A percentile compares a stretch with the other conserved stretches of the same genome.
phyloP scores from a whole-genome alignment of 2,888 invertebrate species.

The Piscicola geometra region DNA sequence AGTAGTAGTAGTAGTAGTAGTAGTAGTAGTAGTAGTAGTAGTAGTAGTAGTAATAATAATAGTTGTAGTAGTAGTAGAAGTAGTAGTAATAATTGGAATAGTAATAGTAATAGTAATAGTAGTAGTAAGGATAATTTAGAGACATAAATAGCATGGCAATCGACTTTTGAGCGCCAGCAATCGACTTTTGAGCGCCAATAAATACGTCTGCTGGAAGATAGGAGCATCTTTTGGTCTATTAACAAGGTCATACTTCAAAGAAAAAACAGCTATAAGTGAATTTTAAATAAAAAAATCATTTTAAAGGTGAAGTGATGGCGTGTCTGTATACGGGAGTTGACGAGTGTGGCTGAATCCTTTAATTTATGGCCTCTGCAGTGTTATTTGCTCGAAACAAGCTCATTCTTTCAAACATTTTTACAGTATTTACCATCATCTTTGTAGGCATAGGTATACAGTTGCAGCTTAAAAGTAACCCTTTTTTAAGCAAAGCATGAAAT shows the following conservation, averaged over 20 bases:
- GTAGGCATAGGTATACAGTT: too few species aligned
- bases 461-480: too few species aligned
- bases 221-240: not conserved
- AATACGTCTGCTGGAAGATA: not conserved
- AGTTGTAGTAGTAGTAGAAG: slow-evolving; percentile 3
- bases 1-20: slow-evolving; percentile 11
- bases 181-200: slow-evolving; percentile 3
- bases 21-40: slow-evolving; percentile 18
- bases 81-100: slow-evolving; percentile 4
- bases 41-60: slow-evolving; percentile 3
- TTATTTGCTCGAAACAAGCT: too few species aligned
- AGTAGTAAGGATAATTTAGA: not conserved
- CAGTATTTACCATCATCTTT: too few species aligned
- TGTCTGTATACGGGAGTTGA: too few species aligned
- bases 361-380: too few species aligned
- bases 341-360: too few species aligned
- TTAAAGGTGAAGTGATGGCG: too few species aligned
- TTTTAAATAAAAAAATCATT: too few species aligned
- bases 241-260: not conserved
- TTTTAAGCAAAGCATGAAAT: too few species aligned
- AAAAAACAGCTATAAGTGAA: too few species aligned
- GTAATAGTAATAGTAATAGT: not conserved
- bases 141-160: not conserved
- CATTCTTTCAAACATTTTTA: too few species aligned
- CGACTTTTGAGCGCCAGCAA: slow-evolving; percentile 1